These are phyloP conservation scores for Lepus europaeus DNA, from an alignment of 2,113 vertebrate genomes.

Conservation along the genomic window DNA sequence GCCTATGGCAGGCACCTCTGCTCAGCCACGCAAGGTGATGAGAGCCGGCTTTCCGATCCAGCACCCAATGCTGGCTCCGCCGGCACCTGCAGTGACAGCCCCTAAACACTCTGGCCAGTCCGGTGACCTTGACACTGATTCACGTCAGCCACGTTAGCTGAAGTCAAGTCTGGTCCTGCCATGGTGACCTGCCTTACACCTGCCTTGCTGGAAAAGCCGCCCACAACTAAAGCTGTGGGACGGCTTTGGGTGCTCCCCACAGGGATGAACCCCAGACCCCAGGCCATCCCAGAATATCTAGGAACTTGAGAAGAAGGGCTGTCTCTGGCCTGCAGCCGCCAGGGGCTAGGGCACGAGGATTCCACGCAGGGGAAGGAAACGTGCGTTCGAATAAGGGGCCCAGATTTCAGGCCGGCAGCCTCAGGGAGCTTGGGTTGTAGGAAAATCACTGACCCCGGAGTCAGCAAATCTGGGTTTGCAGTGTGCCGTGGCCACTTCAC, in stretches of 20 bases:
- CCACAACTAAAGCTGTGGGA: accelerated
- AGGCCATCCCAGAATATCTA: too few species aligned
- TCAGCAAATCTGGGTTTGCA: not conserved
- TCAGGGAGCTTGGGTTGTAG: not conserved
- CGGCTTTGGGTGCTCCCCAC: not conserved
- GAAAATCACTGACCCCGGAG: constrained; percentile 47
- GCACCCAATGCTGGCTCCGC: not conserved
- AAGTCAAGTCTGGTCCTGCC: not conserved
- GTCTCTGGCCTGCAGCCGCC: not conserved
- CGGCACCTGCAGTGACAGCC: not conserved
- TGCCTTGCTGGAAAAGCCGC: not conserved
- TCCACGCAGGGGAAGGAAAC: not conserved
- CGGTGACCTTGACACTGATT: not conserved
- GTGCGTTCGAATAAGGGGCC: not conserved
- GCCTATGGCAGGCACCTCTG: not conserved
- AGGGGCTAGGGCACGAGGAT: not conserved
- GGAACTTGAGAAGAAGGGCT: not conserved
- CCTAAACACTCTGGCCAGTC: not conserved
- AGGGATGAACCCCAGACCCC: not conserved
- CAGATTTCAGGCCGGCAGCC: not conserved
- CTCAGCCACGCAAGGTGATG: accelerated
- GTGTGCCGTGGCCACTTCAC: not conserved
- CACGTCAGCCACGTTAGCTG: not conserved
- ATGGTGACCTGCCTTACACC: not conserved
- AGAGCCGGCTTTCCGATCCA: not conserved